phyloP scores from a whole-genome alignment of 1,140 invertebrate genomes.

The Achroia grisella region DNA sequence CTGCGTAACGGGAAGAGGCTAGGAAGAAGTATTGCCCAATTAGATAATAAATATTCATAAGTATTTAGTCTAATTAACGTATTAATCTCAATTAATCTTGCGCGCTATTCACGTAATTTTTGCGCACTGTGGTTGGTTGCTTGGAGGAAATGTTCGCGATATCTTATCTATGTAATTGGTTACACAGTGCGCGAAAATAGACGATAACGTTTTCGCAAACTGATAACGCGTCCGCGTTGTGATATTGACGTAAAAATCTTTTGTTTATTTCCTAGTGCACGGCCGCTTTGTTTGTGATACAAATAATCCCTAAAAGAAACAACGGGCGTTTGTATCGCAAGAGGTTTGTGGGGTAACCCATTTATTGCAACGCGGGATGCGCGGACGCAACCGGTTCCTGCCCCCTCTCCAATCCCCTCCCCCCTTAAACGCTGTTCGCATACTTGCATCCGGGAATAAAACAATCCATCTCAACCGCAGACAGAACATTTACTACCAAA shows the following conservation, averaged over 20 bases:
- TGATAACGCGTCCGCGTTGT: constrained; percentile 10
- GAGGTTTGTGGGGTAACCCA: constrained; percentile 69
- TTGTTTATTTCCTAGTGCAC: not conserved
- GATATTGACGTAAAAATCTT: not conserved
- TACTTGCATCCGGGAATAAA: constrained; percentile 56
- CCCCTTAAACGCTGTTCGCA: constrained; percentile 29
- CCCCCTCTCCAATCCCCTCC: constrained; percentile 23
- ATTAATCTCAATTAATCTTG: too few relatives aligned
- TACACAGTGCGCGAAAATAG: constrained; percentile 28
- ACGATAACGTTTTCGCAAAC: constrained; percentile 33
- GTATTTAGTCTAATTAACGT: too few relatives aligned
- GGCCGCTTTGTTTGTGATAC: not conserved
- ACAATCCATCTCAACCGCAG: constrained; percentile 24
- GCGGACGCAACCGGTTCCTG: constrained; percentile 41
- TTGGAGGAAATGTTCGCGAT: constrained; percentile 41
- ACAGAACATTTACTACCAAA: constrained; percentile 1
- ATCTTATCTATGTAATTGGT: constrained; percentile 29
- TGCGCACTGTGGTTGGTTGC: constrained; percentile 17
- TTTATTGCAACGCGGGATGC: constrained; percentile 53
- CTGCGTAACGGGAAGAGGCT: too few relatives aligned
- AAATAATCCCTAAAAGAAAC: not conserved
- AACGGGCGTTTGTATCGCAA: constrained; percentile 48
- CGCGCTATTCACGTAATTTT: too few relatives aligned
- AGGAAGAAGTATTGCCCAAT: too few relatives aligned
- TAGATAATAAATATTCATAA: too few relatives aligned